Base-by-base conservation (phyloP, 23 tunicate species). In the Trididemnum nubilum region DNA sequence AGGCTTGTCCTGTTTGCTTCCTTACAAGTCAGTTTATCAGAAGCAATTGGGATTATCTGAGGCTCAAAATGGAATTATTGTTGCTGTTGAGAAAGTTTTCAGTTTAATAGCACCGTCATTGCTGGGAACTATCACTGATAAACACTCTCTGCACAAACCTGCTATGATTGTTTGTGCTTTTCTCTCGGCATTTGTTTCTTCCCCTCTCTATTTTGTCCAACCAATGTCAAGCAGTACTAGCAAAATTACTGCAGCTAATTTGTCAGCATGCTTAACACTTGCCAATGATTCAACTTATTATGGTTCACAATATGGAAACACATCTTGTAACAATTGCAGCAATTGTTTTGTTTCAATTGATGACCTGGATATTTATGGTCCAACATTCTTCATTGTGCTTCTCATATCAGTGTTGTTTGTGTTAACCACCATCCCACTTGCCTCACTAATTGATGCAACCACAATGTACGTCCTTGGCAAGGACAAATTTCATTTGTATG, bases 11-110 rank as follows among this genome's bases (percentile, higher is more conserved):
- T 81, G 97, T 37, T 75, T 92, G 64, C 70, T 92, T 5, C 86
- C 97, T 0, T 92, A 82, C 92, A 92, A 92, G 51, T 86, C 97
- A 73, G 51, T 92, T 28, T 87, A 36, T 71, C 97, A 92, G 44
- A 92, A 82, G 61, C 81, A 78, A 34, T 85, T 92, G 0, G 97
- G 97, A 36, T 60, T 92, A 54, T 71, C 92, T 0, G 51, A 90
- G 0, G 79, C 85, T 22, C 97, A 92, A 77, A 92, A 92, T 79
- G 97, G 97, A 23, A 27, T 92, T 4, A 73, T 92, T 5, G 83
- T 83, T 71, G 85, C 97, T 12, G 66, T 80, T 33, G 90, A 88
- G 71, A 85, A 85, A 60, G 36, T 83, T 51, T 50, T 83, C 27
- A 81, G 67, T 39, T 50, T 87, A 36, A 15, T 81, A 39, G 75